These are phyloP conservation scores for Cyprinella venusta DNA, from an alignment of 2,797 vertebrate species.

Conservation along the genomic window DNA sequence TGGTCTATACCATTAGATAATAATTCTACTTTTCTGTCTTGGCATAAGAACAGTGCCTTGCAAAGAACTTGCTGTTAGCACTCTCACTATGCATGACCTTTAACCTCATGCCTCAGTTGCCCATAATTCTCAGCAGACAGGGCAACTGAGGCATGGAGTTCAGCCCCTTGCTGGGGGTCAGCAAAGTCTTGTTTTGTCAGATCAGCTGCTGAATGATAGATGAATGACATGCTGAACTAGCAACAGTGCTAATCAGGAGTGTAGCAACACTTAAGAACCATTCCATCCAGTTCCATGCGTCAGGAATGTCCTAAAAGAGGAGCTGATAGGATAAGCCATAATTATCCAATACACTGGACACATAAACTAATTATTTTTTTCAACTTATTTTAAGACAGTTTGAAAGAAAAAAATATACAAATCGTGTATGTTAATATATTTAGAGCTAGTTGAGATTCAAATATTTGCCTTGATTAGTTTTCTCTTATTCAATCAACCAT, in stretches of 20 bases:
- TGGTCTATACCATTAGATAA: neutral
- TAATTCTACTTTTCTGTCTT: neutral
- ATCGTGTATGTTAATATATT: neutral
- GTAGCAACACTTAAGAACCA: conserved; percentile 47
- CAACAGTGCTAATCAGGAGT: conserved; percentile 62
- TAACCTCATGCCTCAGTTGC: conserved; percentile 73
- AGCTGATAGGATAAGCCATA: conserved; percentile 1
- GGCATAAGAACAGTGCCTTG: neutral
- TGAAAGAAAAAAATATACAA: neutral
- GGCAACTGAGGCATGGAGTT: conserved; percentile 92
- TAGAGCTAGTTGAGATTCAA: neutral
- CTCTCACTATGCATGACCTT: conserved; percentile 68
- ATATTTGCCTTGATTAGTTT: conserved; percentile 26
- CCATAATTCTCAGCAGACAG: conserved; percentile 96
- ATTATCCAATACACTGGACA: neutral
- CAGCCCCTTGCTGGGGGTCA: conserved; percentile 89
- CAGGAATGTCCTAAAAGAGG: neutral
- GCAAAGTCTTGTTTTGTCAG: conserved; percentile 91
- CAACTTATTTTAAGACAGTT: neutral
- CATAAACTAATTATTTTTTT: neutral
- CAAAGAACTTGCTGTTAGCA: conserved; percentile 50
- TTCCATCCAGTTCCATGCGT: neutral
- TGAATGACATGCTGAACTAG: conserved; percentile 69
- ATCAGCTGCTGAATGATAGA: conserved; percentile 87
- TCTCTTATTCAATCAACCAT: conserved; percentile 39